phyloP scores from a whole-genome alignment of 2,797 vertebrate species.

The Eulemur albifrons region DNA sequence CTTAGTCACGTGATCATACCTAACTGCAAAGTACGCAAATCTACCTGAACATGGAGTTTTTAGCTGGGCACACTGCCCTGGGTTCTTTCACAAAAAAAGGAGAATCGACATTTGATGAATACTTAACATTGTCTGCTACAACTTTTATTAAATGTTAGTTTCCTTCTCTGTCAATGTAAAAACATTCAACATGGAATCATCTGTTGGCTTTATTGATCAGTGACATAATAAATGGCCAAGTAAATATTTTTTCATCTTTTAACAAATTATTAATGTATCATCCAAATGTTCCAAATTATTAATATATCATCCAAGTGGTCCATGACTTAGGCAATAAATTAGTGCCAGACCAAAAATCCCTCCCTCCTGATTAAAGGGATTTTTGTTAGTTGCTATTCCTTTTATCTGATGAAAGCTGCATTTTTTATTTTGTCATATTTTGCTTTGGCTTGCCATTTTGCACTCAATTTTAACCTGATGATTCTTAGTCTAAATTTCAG shows the following conservation, averaged over 20 bases:
- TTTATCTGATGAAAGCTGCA: neutral
- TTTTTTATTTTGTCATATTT: slow-evolving; percentile 26
- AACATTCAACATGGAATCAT: neutral
- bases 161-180: slow-evolving; percentile 2
- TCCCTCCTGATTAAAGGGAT: neutral
- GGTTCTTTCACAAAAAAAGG: neutral
- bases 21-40: neutral
- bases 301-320: neutral
- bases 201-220: neutral
- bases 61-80: neutral
- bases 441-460: neutral
- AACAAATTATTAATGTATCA: neutral
- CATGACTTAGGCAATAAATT: neutral
- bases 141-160: neutral
- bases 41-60: neutral
- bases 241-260: slow-evolving; percentile 21
- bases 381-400: neutral
- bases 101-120: neutral
- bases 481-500: neutral
- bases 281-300: neutral
- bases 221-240: neutral
- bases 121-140: neutral
- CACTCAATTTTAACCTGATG: neutral
- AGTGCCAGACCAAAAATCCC: neutral
- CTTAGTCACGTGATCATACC: neutral